A percentile compares a stretch with the other conserved stretches of the same genome.
Evolutionary conservation across 1,140 invertebrate species (phyloP).

Genomic region (Ooceraea biroi): DNA sequence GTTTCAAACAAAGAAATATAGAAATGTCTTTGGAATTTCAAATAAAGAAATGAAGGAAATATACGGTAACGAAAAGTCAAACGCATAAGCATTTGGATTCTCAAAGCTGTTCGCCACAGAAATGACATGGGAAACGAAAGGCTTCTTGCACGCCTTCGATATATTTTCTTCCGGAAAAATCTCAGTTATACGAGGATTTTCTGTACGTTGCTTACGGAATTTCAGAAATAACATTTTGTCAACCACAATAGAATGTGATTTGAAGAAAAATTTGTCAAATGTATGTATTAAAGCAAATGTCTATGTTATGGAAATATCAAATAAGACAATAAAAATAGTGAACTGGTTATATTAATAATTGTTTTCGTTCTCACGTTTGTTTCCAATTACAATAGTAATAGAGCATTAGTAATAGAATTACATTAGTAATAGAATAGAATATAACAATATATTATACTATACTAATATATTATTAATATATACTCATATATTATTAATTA

Average conservation of each 20-base stretch:
- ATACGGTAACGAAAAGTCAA: constrained; percentile 21
- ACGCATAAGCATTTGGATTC: constrained; percentile 12
- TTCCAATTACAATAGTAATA: too few relatives aligned
- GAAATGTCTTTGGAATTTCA: constrained; percentile 11
- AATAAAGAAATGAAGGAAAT: background rate
- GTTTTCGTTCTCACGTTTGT: too few relatives aligned
- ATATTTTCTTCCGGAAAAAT: constrained; percentile 45
- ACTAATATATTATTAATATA: too few relatives aligned
- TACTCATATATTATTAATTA: too few relatives aligned
- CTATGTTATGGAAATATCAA: background rate
- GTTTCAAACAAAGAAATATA: background rate
- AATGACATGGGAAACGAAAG: constrained; percentile 18
- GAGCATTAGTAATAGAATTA: too few relatives aligned
- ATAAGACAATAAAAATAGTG: background rate
- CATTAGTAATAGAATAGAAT: too few relatives aligned
- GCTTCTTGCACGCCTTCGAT: background rate
- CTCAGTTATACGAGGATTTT: constrained; percentile 23
- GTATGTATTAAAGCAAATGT: background rate
- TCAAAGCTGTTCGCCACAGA: background rate
- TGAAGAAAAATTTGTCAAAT: constrained; percentile 11
- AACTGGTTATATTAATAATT: background rate
- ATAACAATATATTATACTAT: too few relatives aligned
- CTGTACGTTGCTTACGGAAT: constrained; percentile 1
- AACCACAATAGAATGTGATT: background rate
- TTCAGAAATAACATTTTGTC: constrained; percentile 9